Evolutionary conservation across 2,113 vertebrate species (phyloP).

Genomic region (Ardeotis arabs): DNA sequence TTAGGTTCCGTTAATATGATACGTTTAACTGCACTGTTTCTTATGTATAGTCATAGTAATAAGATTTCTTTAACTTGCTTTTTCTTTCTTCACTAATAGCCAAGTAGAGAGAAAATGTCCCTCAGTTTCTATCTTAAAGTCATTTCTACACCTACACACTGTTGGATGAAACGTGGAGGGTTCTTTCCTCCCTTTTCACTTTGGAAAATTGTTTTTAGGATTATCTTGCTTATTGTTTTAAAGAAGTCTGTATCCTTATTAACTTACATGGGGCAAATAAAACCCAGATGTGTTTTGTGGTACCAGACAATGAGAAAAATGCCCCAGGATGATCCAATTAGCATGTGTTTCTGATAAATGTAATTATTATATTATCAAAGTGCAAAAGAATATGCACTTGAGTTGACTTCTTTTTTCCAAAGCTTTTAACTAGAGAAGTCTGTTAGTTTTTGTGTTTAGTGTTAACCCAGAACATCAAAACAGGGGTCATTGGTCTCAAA

Average conservation of each 20-base stretch:
- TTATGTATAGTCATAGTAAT: not conserved
- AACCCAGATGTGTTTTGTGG: slow-evolving; percentile 71
- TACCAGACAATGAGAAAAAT: slow-evolving; percentile 70
- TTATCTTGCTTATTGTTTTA: slow-evolving; percentile 66
- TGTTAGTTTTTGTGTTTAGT: not conserved
- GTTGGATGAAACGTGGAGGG: not conserved
- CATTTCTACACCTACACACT: not conserved
- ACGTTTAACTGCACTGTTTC: not conserved
- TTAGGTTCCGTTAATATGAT: not conserved
- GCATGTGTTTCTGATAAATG: slow-evolving; percentile 75
- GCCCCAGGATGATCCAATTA: slow-evolving; percentile 53
- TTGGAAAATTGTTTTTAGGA: slow-evolving; percentile 59
- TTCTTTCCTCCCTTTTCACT: not conserved
- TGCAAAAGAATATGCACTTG: slow-evolving; percentile 43
- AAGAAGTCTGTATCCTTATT: slow-evolving; percentile 51
- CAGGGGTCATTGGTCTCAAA: not conserved
- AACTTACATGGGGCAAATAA: slow-evolving; percentile 72
- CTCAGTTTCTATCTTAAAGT: not conserved
- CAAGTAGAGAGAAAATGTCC: not conserved
- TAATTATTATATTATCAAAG: slow-evolving; percentile 69
- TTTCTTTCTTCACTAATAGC: not conserved
- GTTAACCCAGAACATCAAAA: slow-evolving; percentile 14
- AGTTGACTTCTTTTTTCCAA: slow-evolving; percentile 15
- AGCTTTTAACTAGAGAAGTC: slow-evolving; percentile 41
- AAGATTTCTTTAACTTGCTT: not conserved